Evolutionary conservation across 2,888 invertebrate species (phyloP).

Genomic region (Drosophila kanekoi): DNA sequence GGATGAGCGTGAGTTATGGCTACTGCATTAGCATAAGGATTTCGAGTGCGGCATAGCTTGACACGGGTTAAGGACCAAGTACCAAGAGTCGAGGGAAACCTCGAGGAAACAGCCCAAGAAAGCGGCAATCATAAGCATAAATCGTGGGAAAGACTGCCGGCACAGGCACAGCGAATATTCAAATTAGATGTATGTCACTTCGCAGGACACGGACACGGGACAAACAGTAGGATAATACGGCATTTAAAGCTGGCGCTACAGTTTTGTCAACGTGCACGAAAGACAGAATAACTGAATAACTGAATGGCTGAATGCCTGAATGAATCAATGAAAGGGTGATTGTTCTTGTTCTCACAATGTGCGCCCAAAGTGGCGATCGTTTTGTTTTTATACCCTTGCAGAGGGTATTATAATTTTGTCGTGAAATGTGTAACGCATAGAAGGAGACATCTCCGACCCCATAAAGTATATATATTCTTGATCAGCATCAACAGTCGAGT

Average conservation of each 20-base stretch:
- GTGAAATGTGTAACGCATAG: too few relatives aligned
- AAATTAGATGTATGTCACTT: slow-evolving; percentile 76
- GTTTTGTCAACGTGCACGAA: slow-evolving; percentile 67
- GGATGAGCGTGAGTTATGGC: slow-evolving; percentile 54
- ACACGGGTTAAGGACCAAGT: slow-evolving; percentile 48
- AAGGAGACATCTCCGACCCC: too few relatives aligned
- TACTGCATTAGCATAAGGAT: slow-evolving; percentile 72
- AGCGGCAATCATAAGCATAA: slow-evolving; percentile 68
- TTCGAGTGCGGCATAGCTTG: slow-evolving; percentile 61
- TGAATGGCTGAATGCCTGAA: slow-evolving; percentile 19
- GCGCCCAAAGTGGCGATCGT: slow-evolving; percentile 74
- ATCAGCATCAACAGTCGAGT: too few relatives aligned
- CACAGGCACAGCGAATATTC: slow-evolving; percentile 53
- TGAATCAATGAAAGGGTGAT: slow-evolving; percentile 66
- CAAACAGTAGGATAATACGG: slow-evolving; percentile 61
- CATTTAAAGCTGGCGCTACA: slow-evolving; percentile 60
- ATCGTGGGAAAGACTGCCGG: slow-evolving; percentile 66
- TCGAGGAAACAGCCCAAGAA: slow-evolving; percentile 22
- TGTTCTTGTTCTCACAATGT: slow-evolving; percentile 65
- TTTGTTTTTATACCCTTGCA: too few relatives aligned
- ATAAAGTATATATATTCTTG: too few relatives aligned
- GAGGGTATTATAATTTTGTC: too few relatives aligned
- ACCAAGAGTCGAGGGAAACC: slow-evolving; percentile 2
- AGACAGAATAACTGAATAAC: slow-evolving; percentile 22
- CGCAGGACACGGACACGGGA: slow-evolving; percentile 50